A percentile compares a stretch with the other conserved stretches of the same genome.
phyloP scores from a whole-genome alignment of 2,113 vertebrate species.

The Numenius arquata region DNA sequence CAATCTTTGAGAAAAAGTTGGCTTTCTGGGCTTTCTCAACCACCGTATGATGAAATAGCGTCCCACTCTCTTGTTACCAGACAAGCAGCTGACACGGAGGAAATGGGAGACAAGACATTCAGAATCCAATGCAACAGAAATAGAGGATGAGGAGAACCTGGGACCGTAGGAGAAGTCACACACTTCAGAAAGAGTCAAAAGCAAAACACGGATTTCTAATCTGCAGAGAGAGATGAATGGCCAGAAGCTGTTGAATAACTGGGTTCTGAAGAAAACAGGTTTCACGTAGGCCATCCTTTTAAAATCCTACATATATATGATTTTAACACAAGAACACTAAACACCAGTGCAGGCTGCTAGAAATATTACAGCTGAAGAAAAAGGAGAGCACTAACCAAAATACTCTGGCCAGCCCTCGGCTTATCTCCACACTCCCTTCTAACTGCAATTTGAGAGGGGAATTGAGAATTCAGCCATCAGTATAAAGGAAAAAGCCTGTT shows the following conservation, averaged over 20 bases:
- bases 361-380: not conserved
- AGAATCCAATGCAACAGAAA: not conserved
- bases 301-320: not conserved
- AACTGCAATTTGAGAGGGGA: not conserved
- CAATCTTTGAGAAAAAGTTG: not conserved
- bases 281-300: not conserved
- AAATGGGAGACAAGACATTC: not conserved
- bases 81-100: not conserved
- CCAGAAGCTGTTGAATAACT: not conserved
- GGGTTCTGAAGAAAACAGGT: not conserved
- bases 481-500: not conserved
- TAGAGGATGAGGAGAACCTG: not conserved
- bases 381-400: not conserved
- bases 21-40: too few relatives aligned
- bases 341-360: not conserved
- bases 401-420: not conserved
- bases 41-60: not conserved
- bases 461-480: not conserved
- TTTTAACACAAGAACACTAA: not conserved
- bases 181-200: not conserved
- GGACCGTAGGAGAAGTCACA: accelerated
- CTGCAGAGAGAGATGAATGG: not conserved
- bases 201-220: not conserved
- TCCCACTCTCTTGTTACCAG: not conserved
- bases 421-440: not conserved